These are phyloP conservation scores for Nothoprocta perdicaria DNA, from an alignment of 2,113 vertebrate species.

Conservation along the genomic window DNA sequence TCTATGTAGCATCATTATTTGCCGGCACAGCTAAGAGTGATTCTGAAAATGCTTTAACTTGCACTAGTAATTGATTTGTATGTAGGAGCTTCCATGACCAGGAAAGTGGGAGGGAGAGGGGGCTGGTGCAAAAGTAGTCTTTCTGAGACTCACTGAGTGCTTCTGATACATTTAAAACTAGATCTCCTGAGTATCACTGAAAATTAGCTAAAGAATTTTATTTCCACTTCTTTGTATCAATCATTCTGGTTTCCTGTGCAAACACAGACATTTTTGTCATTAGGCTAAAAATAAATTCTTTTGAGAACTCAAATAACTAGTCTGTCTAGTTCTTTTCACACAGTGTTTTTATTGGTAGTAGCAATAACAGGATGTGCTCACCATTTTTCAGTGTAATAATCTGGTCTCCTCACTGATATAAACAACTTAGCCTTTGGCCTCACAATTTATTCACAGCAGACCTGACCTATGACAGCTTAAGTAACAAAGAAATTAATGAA, in stretches of 20 bases:
- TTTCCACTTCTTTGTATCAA: conserved; percentile 52
- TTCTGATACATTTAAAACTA: too few relatives aligned
- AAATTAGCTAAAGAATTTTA: conserved; percentile 50
- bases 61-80: not conserved
- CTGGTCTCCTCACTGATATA: conserved; percentile 12
- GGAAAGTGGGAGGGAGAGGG: not conserved
- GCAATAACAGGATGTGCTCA: conserved; percentile 51
- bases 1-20: not conserved
- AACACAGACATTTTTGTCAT: conserved; percentile 79
- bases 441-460: conserved; percentile 27
- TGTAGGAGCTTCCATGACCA: not conserved
- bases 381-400: conserved; percentile 51
- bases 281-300: conserved; percentile 75
- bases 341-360: conserved; percentile 51
- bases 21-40: not conserved
- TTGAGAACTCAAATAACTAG: conserved; percentile 59
- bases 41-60: conserved; percentile 22
- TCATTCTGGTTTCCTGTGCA: conserved; percentile 72
- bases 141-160: not conserved
- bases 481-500: conserved; percentile 58
- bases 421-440: conserved; percentile 56
- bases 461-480: conserved; percentile 37
- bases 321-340: conserved; percentile 52
- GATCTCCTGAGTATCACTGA: too few relatives aligned
- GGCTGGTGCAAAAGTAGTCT: not conserved